Evolutionary conservation across 1,140 invertebrate genomes (phyloP).

Genomic region (Drosophila albomicans): DNA sequence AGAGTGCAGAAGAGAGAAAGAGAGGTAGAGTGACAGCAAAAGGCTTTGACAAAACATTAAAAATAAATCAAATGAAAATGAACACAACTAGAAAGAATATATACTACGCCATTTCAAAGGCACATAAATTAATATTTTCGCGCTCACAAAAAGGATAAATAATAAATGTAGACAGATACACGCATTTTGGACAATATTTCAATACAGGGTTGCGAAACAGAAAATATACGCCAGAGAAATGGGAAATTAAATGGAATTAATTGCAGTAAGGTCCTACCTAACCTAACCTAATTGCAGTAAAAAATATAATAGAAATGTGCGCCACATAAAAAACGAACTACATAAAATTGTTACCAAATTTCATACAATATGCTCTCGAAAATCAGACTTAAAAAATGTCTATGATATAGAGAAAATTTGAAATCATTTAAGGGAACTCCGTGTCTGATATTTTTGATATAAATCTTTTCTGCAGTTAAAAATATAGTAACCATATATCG

Average conservation of each 20-base stretch:
- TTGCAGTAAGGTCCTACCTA: no score
- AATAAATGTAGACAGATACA: constrained; percentile 7
- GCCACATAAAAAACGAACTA: no score
- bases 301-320: background rate
- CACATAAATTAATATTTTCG: constrained; percentile 73
- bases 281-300: no score
- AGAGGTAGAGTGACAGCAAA: constrained; percentile 1
- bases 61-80: constrained; percentile 81
- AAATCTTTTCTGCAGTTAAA: no score
- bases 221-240: background rate
- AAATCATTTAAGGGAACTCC: no score
- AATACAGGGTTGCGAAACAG: background rate
- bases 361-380: no score
- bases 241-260: background rate
- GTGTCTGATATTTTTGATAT: no score
- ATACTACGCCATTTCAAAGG: constrained; percentile 42
- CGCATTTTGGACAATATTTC: background rate
- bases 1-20: background rate
- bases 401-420: no score
- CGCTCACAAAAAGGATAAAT: constrained; percentile 28
- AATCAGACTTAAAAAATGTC: no score
- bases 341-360: no score
- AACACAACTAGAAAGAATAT: constrained; percentile 56
- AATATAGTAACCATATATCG: no score
- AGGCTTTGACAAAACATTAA: constrained; percentile 67